Percentiles rank a stretch among this genome's conserved stretches.
Evolutionary conservation across 2,888 invertebrate genomes (phyloP).

Genomic region (Heteromyza rotundicornis): DNA sequence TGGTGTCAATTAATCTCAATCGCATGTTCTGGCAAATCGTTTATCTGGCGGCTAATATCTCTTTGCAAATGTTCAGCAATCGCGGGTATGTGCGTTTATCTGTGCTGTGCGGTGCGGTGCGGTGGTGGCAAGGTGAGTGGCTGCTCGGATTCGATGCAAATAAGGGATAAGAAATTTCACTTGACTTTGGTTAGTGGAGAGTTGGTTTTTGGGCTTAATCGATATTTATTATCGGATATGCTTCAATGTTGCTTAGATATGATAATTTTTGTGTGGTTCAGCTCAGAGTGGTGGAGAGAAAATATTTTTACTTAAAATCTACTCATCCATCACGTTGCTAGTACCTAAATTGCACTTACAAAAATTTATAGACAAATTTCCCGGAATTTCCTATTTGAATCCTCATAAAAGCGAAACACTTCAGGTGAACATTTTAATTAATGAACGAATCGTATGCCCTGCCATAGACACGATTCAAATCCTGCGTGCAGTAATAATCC

Average conservation of each 20-base stretch:
- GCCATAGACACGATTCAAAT: conserved; percentile 13
- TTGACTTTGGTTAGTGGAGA: too few species aligned
- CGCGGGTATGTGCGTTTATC: neutral
- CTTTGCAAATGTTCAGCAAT: neutral
- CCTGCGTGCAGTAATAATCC: conserved; percentile 14
- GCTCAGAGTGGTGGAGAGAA: too few species aligned
- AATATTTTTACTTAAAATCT: too few species aligned
- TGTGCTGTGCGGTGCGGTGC: neutral
- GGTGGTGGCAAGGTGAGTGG: neutral
- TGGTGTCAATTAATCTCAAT: conserved; percentile 8
- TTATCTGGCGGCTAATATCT: conserved; percentile 1
- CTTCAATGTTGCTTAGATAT: too few species aligned
- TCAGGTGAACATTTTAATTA: conserved; percentile 31
- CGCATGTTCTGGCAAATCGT: neutral
- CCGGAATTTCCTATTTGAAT: too few species aligned
- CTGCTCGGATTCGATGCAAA: too few species aligned
- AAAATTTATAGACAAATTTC: neutral
- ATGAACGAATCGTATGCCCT: conserved; percentile 16
- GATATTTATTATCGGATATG: too few species aligned
- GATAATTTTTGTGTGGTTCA: too few species aligned
- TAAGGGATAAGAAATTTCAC: too few species aligned
- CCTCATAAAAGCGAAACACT: neutral
- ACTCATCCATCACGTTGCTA: too few species aligned
- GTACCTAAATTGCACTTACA: too few species aligned
- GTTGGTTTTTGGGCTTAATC: too few species aligned